Base-by-base conservation (phyloP, 1,140 invertebrate genomes). In the Drosophila miranda region DNA sequence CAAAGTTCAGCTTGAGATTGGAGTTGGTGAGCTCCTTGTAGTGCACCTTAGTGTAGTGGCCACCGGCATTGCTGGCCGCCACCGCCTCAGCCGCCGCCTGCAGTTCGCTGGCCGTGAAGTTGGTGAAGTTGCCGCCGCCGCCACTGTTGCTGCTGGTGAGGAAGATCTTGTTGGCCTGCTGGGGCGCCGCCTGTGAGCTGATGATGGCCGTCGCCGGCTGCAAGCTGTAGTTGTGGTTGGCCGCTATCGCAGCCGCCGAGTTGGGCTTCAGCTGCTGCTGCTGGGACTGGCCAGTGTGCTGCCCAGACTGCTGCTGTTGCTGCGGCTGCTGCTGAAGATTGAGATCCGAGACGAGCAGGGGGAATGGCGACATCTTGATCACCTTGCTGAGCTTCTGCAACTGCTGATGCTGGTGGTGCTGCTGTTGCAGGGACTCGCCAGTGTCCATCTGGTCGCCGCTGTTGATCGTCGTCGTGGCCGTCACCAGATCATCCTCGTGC, bases 141-240 rank as follows among this genome's bases (percentile, higher is more conserved):
- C 70, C 62, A 53, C 79, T 89, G 44, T 82, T 89, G 69, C 78
- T 89, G 72, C 78, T 89, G 43, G 89, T 90, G 2, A 91, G 61
- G 54, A 88, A 90, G 48, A 90, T 89, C 68, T 91, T 91, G 69
- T 90, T 91, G 48, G 78, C 82, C 50, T 79, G 76, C 53, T 83
- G 84, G 1, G 77, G 55, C 2, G 53, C 53, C 21, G 81, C 63
- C 67, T 90, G 77, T 3, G 90, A 78, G 5, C 82, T 90, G 13
- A 91, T 89, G 5, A 89, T 89, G 1, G 89, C 88, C 34, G 89
- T 71, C 5, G 88, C 66, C 4, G 90, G 86, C 51, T 91, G 86
- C 53, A 91, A 56, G 46, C 90, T 91, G 44, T 91, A 91, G 49
- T 91, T 91, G 70, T 91, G 90, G 56, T 91, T 91, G 13, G 88